Evolutionary conservation across 2,113 vertebrate genomes (phyloP).

Genomic region (Erpornis zantholeuca): DNA sequence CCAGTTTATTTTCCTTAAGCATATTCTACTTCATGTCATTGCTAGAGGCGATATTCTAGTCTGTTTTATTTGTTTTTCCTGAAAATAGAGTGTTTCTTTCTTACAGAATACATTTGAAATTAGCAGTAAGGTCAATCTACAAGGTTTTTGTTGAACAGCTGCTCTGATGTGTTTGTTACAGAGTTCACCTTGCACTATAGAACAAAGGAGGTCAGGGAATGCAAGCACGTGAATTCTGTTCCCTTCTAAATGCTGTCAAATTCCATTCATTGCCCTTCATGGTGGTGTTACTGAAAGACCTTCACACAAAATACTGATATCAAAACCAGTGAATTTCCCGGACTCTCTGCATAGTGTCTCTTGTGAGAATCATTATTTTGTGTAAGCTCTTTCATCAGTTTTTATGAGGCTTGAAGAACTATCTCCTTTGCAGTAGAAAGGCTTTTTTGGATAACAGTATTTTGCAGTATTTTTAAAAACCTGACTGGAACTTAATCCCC

Average conservation of each 20-base stretch:
- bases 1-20: background rate
- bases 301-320: background rate
- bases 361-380: background rate
- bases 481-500: background rate
- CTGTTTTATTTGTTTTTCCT: background rate
- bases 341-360: background rate
- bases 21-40: background rate
- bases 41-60: background rate
- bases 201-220: background rate
- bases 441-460: background rate
- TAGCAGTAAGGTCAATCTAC: constrained; percentile 17
- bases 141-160: background rate
- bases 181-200: background rate
- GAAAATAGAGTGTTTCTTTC: constrained; percentile 43
- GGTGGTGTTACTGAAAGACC: background rate
- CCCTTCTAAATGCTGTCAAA: background rate
- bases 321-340: background rate
- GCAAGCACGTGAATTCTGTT: background rate
- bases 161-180: background rate
- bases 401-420: background rate
- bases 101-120: constrained; percentile 46
- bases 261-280: background rate
- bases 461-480: background rate
- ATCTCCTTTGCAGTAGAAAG: background rate
- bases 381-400: background rate